Conservation (phyloP, 2,888 invertebrate species). For the Meiosimyza decipiens region DNA sequence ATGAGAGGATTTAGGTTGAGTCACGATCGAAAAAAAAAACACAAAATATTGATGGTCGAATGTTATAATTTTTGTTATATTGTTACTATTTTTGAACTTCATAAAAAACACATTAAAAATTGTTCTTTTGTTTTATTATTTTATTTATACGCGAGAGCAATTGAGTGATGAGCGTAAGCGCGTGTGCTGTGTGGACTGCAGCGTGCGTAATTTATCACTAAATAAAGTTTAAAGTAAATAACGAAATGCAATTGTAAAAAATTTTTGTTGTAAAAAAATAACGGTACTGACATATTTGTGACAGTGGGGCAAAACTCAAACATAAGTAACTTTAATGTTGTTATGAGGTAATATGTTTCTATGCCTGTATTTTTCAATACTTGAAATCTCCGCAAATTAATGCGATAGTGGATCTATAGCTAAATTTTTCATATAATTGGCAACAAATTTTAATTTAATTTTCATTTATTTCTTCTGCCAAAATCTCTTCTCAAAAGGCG, state of each 20-base stretch:
- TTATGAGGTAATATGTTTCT: too few relatives aligned
- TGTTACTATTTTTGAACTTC: too few relatives aligned
- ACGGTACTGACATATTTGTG: background rate
- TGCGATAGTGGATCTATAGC: too few relatives aligned
- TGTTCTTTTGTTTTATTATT: background rate
- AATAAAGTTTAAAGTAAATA: background rate
- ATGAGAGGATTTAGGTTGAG: background rate
- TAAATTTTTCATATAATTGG: too few relatives aligned
- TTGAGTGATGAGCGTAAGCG: constrained; percentile 2
- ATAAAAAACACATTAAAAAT: constrained; percentile 20
- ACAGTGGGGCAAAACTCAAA: background rate
- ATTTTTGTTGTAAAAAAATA: background rate
- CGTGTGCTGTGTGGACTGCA: constrained; percentile 1
- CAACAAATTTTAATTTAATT: too few relatives aligned
- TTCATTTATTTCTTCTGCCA: too few relatives aligned
- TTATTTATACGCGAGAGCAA: background rate
- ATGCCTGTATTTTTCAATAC: too few relatives aligned
- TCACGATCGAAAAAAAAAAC: background rate
- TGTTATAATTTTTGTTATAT: constrained; percentile 6
- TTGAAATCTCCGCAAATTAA: too few relatives aligned
- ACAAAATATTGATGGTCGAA: background rate
- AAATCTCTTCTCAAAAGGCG: too few relatives aligned
- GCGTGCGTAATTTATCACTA: constrained; percentile 23
- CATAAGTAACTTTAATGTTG: too few relatives aligned
- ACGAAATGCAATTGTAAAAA: background rate